Evolutionary conservation across 2,113 vertebrate genomes (phyloP), one percentile per base, ranked within the genome.

Genomic region (Zootoca vivipara): DNA sequence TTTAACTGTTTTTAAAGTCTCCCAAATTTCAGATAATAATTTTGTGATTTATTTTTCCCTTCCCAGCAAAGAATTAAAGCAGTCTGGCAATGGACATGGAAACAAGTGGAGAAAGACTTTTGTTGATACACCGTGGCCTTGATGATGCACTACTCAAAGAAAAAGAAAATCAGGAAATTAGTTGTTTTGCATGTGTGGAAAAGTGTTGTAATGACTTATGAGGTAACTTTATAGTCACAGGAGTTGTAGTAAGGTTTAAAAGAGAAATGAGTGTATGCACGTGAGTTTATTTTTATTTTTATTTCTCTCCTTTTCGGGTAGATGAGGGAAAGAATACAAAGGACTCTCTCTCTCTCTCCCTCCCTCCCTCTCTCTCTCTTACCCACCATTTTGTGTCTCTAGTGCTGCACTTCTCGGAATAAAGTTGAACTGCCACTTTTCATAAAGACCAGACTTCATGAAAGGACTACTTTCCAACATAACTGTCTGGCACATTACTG

Each of bases 101-200:
- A 89, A 92, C 72, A 64, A 0, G 2, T 94, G 93, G 92, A 93
- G 94, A 92, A 93, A 92, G 95, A 95, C 90, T 94, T 91, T 90
- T 95, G 89, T 94, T 94, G 91, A 94, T 96, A 96, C 95, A 95
- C 94, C 93, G 93, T 95, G 96, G 95, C 96, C 96, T 96, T 96
- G 96, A 95, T 93, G 95, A 96, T 93, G 96, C 95, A 95, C 94
- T 96, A 92, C 86, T 94, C 94, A 92, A 90, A 67, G n/a, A 96
- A 96, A 78, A 96, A 96, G 94, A 96, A 95, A 94, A 95, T 91
- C 94, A 97, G 94, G 95, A 95, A 92, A 92, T 85, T 90, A 91
- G 94, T 93, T 96, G 96, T 93, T 95, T 91, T 95, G 94, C 95
- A 94, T 95, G 93, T 95, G 80, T 93, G 93, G 91, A 90, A 93